Conservation (phyloP, 2,797 vertebrate species). For the Sarcoramphus papa region DNA sequence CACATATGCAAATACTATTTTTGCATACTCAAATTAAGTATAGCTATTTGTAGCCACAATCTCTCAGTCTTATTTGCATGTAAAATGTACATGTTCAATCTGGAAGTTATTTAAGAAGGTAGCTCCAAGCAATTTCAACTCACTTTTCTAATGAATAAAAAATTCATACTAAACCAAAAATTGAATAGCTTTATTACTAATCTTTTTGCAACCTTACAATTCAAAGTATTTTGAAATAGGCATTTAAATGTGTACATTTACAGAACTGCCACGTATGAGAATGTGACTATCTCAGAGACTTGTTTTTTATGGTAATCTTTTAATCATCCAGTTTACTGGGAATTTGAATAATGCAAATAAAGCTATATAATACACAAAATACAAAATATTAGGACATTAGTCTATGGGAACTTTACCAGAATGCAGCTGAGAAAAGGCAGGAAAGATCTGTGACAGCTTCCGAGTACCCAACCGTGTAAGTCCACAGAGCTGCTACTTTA, state of each 20-base stretch:
- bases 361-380: neutral
- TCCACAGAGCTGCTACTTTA: neutral
- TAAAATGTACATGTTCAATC: neutral
- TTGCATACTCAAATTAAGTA: slow-evolving; percentile 33
- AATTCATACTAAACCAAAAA: neutral
- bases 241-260: neutral
- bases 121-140: neutral
- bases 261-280: neutral
- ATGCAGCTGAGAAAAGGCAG: neutral
- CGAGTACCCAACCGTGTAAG: neutral
- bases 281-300: neutral
- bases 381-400: neutral
- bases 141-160: neutral
- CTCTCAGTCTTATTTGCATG: neutral
- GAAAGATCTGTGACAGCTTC: neutral
- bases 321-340: neutral
- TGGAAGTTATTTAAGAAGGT: neutral
- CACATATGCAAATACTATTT: slow-evolving; percentile 12
- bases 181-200: neutral
- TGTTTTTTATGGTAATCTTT: neutral
- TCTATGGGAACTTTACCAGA: neutral
- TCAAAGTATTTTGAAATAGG: neutral
- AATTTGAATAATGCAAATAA: neutral
- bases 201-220: neutral
- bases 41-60: neutral